Evolutionary conservation across 1,140 invertebrate species (phyloP), one percentile per base, ranked within the genome.

Genomic region (Achroia grisella): DNA sequence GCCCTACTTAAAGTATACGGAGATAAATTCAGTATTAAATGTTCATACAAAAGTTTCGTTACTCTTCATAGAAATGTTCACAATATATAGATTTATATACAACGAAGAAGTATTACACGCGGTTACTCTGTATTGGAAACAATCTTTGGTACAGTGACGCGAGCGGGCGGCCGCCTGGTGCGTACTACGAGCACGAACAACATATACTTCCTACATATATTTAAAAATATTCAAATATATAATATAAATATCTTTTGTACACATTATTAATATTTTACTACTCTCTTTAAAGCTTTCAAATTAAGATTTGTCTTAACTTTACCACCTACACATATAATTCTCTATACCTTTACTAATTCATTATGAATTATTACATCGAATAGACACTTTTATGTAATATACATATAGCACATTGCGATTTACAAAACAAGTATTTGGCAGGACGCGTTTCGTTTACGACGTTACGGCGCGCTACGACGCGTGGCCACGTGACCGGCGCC

Each of bases 231-330:
- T 55, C 63, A 63, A 62, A 69, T 62, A 66, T 67, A 62, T 63
- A 55, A 56, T 59, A 60, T 48, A 49, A 46, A 57, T 52, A 43
- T 75, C 35, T 37, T 37, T 65, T 70, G 68, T 76, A 74, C 71
- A 76, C 54, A 57, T 60, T 51, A 50, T 8, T 37, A 59, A 60
- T 47, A 61, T 59, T 66, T 56, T 53, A 62, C 58, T 61, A 72
- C 65, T 62, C 54, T 62, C 14, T 70, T 78, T 80, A 77, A 80
- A 77, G 73, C 73, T 77, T 71, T 80, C 68, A 73, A 72, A 71
- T 72, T 68, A 73, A 76, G 68, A 72, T 63, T 70, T 72, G 67
- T 72, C 71, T 72, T 63, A 66, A 69, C 64, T 62, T 62, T 56
- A 71, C 56, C 56, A 57, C 44, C 54, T 56, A 52, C 48, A 56